Evolutionary conservation across 2,113 vertebrate species (phyloP), one percentile per base, ranked within the genome.

Genomic region (Rhabdornis inornatus): DNA sequence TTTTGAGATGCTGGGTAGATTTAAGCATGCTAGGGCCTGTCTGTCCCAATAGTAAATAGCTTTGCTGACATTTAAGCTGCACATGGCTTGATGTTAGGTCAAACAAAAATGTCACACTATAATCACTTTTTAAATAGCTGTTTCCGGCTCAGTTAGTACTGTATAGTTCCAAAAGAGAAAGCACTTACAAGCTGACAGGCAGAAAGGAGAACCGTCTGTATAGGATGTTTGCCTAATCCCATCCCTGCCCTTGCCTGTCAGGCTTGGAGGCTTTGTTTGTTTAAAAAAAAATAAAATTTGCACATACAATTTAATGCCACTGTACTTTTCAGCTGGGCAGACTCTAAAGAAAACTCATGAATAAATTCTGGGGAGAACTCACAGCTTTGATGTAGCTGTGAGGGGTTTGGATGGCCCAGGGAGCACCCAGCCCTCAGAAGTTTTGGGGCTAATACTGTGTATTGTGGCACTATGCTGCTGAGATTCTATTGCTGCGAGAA

Each of bases 201-300:
- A 92, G 91, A 96, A 95, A 96, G 92, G 81, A 79, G 93, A 95
- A 68, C 92, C 7, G 47, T 97, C 94, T 95, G 63, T 61, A 45
- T 86, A 86, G 92, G 93, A 94, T 88, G 96, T 96, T 95, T 96
- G 94, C 81, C 82, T 96, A 97, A 94, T 97, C 93, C 92, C 87
- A 83, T 96, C 87, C 53, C 53, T 92, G 86, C 66, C 91, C 89
- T 75, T 91, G 89, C 92, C 80, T 81, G 89, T 81, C 88, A 90
- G 84, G 87, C 74, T 90, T 39, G 35, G 49, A 85, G 75, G 71
- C 72, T 95, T 90, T 80, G 82, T 90, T 93, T 95, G 66, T 75
- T 91, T 15, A 9, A 53, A 57, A 77, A 71, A 65, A 64, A 61
- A 74, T 70, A 39, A 75, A 83, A 68, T 16, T 4, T 35, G 39